Conservation (phyloP, 92 coral and sea anemone species). For the Umimayanthus chanpuru region DNA sequence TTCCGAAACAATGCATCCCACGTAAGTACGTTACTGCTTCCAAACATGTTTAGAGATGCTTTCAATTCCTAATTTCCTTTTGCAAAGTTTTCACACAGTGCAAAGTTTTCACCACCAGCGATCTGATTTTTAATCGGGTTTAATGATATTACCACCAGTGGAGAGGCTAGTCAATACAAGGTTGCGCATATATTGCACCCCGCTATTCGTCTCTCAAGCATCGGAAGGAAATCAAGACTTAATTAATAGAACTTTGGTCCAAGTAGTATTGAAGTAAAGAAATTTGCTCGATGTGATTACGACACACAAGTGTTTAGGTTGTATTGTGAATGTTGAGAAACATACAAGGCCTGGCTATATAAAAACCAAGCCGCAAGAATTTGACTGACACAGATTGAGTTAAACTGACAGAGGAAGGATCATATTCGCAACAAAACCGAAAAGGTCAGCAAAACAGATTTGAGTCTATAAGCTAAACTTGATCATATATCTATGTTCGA, state of each 20-base stretch:
- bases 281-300: neutral
- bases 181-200: conserved; percentile 24
- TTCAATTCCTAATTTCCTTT: neutral
- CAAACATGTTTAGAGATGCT: neutral
- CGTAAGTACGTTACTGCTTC: neutral
- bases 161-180: conserved; percentile 1
- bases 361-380: neutral
- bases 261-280: conserved; percentile 1
- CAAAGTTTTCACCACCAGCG: conserved; percentile 10
- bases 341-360: neutral
- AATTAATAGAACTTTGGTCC: conserved; percentile 5
- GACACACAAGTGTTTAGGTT: neutral
- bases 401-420: neutral
- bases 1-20: neutral
- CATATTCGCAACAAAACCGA: neutral
- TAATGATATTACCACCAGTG: conserved; percentile 27
- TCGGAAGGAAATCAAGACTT: conserved; percentile 36
- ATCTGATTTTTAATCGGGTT: conserved; percentile 29
- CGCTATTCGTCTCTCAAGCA: conserved; percentile 18
- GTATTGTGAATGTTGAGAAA: neutral
- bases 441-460: conserved; percentile 5
- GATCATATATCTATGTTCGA: too few species aligned
- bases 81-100: conserved; percentile 34
- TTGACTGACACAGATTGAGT: neutral
- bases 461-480: too few species aligned